These are phyloP conservation scores for Daktulosphaira vitifoliae DNA, from an alignment of 1,140 invertebrate species.

Conservation along the genomic window DNA sequence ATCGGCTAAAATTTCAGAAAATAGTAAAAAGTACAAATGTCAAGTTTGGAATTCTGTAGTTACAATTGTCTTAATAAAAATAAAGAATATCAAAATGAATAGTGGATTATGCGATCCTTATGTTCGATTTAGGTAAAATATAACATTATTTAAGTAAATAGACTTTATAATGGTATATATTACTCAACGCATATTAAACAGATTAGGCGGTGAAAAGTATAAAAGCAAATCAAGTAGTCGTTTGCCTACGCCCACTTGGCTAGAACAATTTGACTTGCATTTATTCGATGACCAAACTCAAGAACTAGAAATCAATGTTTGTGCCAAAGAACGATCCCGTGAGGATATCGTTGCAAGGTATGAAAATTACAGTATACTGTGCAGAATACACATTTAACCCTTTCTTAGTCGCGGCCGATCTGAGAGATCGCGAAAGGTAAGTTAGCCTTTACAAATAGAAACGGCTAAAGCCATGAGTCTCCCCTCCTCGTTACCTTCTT, in stretches of 20 bases:
- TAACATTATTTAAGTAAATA: too few relatives aligned
- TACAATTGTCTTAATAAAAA: conserved; percentile 91
- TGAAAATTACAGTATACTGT: conserved; percentile 33
- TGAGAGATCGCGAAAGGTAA: too few relatives aligned
- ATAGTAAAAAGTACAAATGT: conserved; percentile 71
- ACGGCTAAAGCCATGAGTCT: too few relatives aligned
- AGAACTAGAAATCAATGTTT: conserved; percentile 80
- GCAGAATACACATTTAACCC: too few relatives aligned
- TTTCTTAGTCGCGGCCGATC: too few relatives aligned
- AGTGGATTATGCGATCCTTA: conserved; percentile 89
- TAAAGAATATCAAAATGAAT: conserved; percentile 82
- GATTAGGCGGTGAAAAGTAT: conserved; percentile 94
- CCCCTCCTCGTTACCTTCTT: too few relatives aligned
- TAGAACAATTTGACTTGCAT: conserved; percentile 96
- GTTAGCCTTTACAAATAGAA: too few relatives aligned
- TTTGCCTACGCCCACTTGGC: conserved; percentile 77
- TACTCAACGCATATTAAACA: too few relatives aligned
- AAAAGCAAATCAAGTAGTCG: conserved; percentile 89
- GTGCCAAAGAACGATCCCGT: conserved; percentile 75
- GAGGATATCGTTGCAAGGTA: conserved; percentile 81
- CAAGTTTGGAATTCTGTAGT: conserved; percentile 94
- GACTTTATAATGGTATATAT: too few relatives aligned
- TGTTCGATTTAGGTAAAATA: conserved; percentile 81
- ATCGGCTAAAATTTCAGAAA: conserved; percentile 57
- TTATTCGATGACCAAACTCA: conserved; percentile 84